A percentile compares a stretch with the other conserved stretches of the same genome.
Conservation (phyloP, 2,888 invertebrate species). For the Orthonevra nobilis region DNA sequence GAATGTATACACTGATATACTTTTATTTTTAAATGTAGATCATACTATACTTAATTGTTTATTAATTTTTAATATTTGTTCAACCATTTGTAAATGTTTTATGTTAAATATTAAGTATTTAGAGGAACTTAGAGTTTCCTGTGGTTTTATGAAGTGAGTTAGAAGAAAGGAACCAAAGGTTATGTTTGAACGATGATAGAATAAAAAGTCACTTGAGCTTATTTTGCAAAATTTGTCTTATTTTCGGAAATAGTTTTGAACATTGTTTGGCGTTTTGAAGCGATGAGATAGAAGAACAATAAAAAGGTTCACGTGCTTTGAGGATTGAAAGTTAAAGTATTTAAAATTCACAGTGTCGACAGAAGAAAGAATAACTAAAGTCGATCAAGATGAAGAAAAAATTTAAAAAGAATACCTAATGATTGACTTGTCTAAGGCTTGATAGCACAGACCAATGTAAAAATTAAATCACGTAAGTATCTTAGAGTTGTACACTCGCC, state of each 20-base stretch:
- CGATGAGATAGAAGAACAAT: too few species aligned
- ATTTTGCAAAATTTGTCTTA: constrained; percentile 59
- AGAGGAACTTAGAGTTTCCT: constrained; percentile 70
- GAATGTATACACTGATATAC: constrained; percentile 60
- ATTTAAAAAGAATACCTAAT: too few species aligned
- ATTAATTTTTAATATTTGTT: constrained; percentile 69
- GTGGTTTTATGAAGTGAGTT: constrained; percentile 64
- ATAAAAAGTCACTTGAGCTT: constrained; percentile 68
- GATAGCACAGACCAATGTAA: too few species aligned
- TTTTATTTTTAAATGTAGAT: constrained; percentile 53
- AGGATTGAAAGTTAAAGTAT: too few species aligned
- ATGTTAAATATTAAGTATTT: constrained; percentile 64
- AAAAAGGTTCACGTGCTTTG: too few species aligned
- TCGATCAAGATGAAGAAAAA: too few species aligned
- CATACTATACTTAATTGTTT: constrained; percentile 64
- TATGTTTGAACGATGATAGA: constrained; percentile 44
- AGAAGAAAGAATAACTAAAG: too few species aligned
- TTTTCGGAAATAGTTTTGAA: constrained; percentile 70
- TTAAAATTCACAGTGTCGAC: too few species aligned
- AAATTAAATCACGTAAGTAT: too few species aligned
- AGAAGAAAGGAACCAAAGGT: constrained; percentile 69
- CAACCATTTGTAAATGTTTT: constrained; percentile 72
- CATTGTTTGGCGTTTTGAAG: constrained; percentile 34
- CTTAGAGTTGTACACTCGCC: too few species aligned
- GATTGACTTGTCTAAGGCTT: too few species aligned